Evolutionary conservation across 30 jellyfish, hydroid and myxozoan genomes (phyloP), one percentile per base, ranked within the genome.

Genomic region (Aurelia aurita): DNA sequence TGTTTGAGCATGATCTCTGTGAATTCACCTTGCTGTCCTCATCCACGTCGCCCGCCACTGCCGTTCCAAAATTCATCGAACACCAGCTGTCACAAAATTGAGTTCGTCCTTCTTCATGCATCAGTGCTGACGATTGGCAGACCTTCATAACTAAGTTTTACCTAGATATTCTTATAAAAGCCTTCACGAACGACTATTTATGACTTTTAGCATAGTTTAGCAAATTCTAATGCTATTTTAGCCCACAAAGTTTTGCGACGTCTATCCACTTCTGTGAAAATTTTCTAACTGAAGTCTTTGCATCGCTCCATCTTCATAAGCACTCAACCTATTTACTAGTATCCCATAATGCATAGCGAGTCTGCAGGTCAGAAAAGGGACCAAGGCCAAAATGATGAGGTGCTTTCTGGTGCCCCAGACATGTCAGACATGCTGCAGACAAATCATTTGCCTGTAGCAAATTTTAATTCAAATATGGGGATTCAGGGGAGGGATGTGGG

Each of bases 281-380:
- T 39, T 8, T 39, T 14, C 2, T 39, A 15, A 39, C 51, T 39
- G 51, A 39, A 4, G 51, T 39, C 51, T 0, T 39, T 39, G 51
- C 51, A 39, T 49, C 75, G 74, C 75, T 74, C 86, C 86, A 74
- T 74, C 86, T 74, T 74, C 86, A 73, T 74, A 57, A 51, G 51
- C 44, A 72, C 64, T 59, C 86, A 27, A 64, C 63, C 5, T 28
- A 69, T 69, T 32, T 31, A 35, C 23, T 16, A 0, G 64, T 39
- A 34, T n/a, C 86, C 86, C 86, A 74, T 16, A 39, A 74, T 74
- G 86, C 86, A 74, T 31, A 26, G 74, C 35, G 35, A 12, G 73
- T 39, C 23, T 0, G 46, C 73, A 9, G 13, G 51, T 39, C 6
- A 39, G 51, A 9, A 39, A 39, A 39, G 51, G 51, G 9, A 14